A percentile compares a stretch with the other conserved stretches of the same genome.
Evolutionary conservation across 2,797 vertebrate species (phyloP).

Genomic region (Chromis chromis): DNA sequence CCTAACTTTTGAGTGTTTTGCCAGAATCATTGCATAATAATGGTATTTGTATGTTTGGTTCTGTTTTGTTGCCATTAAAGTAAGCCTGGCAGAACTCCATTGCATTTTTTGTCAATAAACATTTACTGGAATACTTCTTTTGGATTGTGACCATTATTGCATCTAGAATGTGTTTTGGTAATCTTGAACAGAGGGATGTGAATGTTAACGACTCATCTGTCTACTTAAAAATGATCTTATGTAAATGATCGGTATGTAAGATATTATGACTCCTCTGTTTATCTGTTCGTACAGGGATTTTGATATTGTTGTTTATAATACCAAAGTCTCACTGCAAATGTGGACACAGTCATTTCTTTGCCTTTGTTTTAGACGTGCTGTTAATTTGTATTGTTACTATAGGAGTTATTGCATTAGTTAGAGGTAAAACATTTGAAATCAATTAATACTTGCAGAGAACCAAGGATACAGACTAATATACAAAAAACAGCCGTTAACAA

Average conservation of each 20-base stretch:
- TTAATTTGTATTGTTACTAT: constrained; percentile 34
- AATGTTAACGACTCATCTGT: constrained; percentile 21
- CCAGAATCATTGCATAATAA: constrained; percentile 52
- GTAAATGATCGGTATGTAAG: too few relatives aligned
- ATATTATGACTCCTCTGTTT: too few relatives aligned
- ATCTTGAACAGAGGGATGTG: constrained; percentile 34
- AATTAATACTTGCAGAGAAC: neutral
- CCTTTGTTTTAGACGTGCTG: constrained; percentile 9
- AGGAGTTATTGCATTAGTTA: constrained; percentile 19
- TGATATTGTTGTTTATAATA: constrained; percentile 3
- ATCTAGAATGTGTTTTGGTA: constrained; percentile 50
- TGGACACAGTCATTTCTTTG: constrained; percentile 15
- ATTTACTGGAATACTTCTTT: constrained; percentile 51
- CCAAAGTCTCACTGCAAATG: constrained; percentile 10
- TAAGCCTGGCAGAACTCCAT: constrained; percentile 56
- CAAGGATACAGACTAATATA: neutral
- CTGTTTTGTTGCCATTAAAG: constrained; percentile 59
- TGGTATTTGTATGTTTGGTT: constrained; percentile 48
- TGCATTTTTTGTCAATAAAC: constrained; percentile 72
- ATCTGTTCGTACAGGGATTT: constrained; percentile 19
- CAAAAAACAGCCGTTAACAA: neutral
- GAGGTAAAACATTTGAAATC: neutral
- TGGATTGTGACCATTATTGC: constrained; percentile 38
- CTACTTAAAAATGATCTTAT: constrained; percentile 15
- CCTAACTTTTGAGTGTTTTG: constrained; percentile 63